Conservation (phyloP, 2,797 vertebrate species). For the Chaenodraco wilsoni region DNA sequence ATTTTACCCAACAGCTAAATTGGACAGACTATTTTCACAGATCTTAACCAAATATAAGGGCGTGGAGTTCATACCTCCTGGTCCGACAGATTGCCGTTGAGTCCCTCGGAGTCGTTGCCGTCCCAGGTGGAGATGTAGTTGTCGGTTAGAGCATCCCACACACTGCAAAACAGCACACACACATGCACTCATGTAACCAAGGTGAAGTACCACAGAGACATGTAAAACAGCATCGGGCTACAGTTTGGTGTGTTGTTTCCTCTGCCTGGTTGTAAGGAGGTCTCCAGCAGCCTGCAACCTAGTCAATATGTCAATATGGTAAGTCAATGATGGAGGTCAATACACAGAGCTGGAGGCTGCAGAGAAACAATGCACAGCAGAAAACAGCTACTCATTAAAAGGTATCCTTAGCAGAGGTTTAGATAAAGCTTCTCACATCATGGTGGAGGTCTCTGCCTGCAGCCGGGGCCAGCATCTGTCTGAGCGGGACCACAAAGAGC, state of each 20-base stretch:
- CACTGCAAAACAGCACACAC: slow-evolving; percentile 79
- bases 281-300: slow-evolving; percentile 43
- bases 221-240: slow-evolving; percentile 25
- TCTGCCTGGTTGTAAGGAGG: slow-evolving; percentile 26
- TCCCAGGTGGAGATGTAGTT: slow-evolving; percentile 94
- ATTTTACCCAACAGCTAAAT: no score
- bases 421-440: slow-evolving; percentile 73
- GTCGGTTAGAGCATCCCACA: slow-evolving; percentile 95
- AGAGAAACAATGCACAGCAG: slow-evolving; percentile 46
- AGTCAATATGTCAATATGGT: slow-evolving; percentile 45
- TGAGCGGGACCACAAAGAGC: slow-evolving; percentile 44
- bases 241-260: slow-evolving; percentile 26
- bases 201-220: background rate
- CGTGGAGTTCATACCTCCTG: slow-evolving; percentile 83
- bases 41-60: slow-evolving; percentile 9
- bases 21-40: no score
- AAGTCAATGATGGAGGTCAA: slow-evolving; percentile 39
- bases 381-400: slow-evolving; percentile 37
- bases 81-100: slow-evolving; percentile 91
- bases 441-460: slow-evolving; percentile 43
- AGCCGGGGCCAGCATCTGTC: slow-evolving; percentile 34
- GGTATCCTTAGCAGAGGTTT: slow-evolving; percentile 54
- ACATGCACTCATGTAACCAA: slow-evolving; percentile 23
- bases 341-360: slow-evolving; percentile 33
- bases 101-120: slow-evolving; percentile 83